These are phyloP conservation scores for Nasonia vitripennis DNA, from an alignment of 1,140 invertebrate species.

Conservation along the genomic window DNA sequence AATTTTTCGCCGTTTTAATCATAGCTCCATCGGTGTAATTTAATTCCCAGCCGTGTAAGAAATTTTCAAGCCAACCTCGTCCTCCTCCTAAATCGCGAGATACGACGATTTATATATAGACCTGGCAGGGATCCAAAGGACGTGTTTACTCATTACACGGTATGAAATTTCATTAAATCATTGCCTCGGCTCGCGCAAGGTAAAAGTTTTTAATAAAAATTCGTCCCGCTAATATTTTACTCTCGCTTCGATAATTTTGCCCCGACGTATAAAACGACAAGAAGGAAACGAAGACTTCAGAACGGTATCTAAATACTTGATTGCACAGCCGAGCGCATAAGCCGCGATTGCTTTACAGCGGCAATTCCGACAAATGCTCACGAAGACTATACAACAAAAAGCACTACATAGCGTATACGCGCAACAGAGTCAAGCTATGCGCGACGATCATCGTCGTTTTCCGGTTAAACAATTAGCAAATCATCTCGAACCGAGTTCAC, in stretches of 20 bases:
- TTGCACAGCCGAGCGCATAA: background rate
- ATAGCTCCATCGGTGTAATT: background rate
- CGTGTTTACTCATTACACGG: background rate
- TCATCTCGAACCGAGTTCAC: background rate
- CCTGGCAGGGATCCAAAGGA: background rate
- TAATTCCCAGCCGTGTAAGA: too few relatives aligned
- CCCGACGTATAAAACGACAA: background rate
- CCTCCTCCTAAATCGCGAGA: background rate
- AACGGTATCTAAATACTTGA: conserved; percentile 4
- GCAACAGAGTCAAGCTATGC: background rate
- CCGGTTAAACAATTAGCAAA: background rate
- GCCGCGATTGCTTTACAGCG: background rate
- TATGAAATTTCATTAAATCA: background rate
- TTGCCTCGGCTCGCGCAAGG: background rate
- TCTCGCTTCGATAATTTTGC: background rate
- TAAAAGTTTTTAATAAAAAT: background rate
- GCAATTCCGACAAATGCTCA: background rate
- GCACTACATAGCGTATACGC: background rate
- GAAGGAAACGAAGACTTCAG: background rate
- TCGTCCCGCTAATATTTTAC: background rate
- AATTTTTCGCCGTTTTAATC: background rate
- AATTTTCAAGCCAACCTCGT: background rate
- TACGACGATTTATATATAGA: background rate
- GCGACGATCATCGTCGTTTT: background rate
- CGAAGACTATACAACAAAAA: background rate